phyloP scores from a whole-genome alignment of 2,888 invertebrate species.

The Pristionchus fissidentatus region DNA sequence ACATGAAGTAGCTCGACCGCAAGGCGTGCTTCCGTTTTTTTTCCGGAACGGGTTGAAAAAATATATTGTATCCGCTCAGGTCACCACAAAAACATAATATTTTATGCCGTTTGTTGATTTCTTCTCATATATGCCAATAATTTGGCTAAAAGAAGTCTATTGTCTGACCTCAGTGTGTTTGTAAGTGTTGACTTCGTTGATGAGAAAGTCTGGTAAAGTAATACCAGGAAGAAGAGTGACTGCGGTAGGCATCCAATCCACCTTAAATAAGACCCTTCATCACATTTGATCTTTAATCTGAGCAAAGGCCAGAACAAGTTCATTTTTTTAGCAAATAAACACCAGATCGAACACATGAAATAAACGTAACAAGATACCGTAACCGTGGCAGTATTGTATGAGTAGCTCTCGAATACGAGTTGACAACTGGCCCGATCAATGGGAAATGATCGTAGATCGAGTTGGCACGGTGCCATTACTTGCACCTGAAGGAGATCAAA shows the following conservation, averaged over 20 bases:
- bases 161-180: constrained; percentile 65
- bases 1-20: too few species aligned
- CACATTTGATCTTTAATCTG: background rate
- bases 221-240: constrained; percentile 67
- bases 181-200: constrained; percentile 57
- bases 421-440: constrained; percentile 64
- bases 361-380: constrained; percentile 46
- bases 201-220: constrained; percentile 66
- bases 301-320: background rate
- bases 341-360: background rate
- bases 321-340: too few species aligned
- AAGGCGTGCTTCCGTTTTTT: too few species aligned
- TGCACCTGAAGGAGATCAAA: constrained; percentile 59
- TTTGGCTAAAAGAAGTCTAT: background rate
- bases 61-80: too few species aligned
- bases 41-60: too few species aligned
- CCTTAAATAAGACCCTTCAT: background rate
- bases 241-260: constrained; percentile 69
- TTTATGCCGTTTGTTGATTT: too few species aligned
- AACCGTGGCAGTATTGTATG: constrained; percentile 73
- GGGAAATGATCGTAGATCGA: constrained; percentile 69
- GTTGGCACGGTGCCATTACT: constrained; percentile 71
- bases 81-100: too few species aligned
- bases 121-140: too few species aligned
- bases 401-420: constrained; percentile 69